Percentiles rank a stretch among this genome's conserved stretches.
phyloP scores from a whole-genome alignment of 2,888 invertebrate species.

The Blastobasis lacticolella region DNA sequence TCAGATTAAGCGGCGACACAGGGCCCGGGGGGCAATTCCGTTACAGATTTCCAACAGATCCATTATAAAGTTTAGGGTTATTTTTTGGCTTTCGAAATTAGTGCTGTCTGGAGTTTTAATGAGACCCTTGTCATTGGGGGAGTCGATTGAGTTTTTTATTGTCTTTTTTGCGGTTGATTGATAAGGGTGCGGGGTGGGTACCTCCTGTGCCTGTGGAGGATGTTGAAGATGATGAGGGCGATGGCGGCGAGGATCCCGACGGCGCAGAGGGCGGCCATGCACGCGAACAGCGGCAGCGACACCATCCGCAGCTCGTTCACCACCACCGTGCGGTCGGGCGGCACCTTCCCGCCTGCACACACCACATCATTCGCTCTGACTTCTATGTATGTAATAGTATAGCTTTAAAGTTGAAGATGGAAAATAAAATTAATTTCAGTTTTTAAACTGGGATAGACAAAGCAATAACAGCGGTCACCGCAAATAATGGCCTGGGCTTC shows the following conservation, averaged over 20 bases:
- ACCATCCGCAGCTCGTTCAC: constrained; percentile 88
- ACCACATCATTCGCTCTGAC: too few relatives aligned
- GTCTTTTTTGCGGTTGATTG: neutral
- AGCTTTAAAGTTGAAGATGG: too few relatives aligned
- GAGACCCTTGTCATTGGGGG: constrained; percentile 26
- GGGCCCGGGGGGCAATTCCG: too few relatives aligned
- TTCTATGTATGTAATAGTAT: too few relatives aligned
- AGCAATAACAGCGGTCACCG: too few relatives aligned
- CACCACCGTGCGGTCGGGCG: constrained; percentile 95
- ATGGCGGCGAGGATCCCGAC: constrained; percentile 91
- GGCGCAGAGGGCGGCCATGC: constrained; percentile 93
- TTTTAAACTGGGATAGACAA: too few relatives aligned
- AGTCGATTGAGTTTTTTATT: neutral
- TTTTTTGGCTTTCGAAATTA: constrained; percentile 2
- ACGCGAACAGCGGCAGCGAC: constrained; percentile 91
- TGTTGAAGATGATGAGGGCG: constrained; percentile 92
- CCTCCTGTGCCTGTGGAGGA: constrained; percentile 94
- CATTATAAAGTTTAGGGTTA: too few relatives aligned
- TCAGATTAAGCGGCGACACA: too few relatives aligned
- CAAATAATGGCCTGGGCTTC: too few relatives aligned
- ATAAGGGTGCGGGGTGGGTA: constrained; percentile 39
- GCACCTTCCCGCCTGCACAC: constrained; percentile 85
- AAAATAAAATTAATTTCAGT: too few relatives aligned
- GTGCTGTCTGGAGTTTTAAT: constrained; percentile 17
- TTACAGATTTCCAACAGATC: too few relatives aligned